These are phyloP conservation scores for Heliconius ismenius DNA, from an alignment of 2,888 invertebrate species.

Conservation along the genomic window DNA sequence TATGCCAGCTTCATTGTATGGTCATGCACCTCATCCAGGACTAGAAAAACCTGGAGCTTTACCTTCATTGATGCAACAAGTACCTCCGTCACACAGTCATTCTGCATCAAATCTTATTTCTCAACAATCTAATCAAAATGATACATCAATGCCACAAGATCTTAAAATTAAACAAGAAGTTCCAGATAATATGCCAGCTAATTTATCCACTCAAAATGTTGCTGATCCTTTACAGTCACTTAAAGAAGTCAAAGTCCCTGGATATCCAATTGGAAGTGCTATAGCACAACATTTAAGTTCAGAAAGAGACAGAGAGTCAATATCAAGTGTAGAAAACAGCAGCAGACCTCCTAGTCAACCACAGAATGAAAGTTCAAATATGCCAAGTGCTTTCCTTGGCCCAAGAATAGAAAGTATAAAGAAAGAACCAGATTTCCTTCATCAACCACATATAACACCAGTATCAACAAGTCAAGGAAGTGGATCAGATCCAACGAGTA, in stretches of 20 bases:
- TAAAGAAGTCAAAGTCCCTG: conserved; percentile 90
- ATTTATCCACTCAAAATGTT: conserved; percentile 76
- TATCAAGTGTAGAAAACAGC: conserved; percentile 75
- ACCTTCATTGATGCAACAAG: conserved; percentile 70
- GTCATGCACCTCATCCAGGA: conserved; percentile 64
- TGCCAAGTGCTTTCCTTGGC: conserved; percentile 82
- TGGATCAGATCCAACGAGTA: conserved; percentile 70
- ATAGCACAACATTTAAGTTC: conserved; percentile 76
- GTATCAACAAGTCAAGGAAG: conserved; percentile 75
- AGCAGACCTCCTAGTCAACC: conserved; percentile 77
- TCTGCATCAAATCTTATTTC: conserved; percentile 62
- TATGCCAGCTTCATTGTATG: conserved; percentile 79
- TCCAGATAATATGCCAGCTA: conserved; percentile 77
- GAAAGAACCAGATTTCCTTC: conserved; percentile 86
- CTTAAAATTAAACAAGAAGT: conserved; percentile 81
- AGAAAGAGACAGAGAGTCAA: conserved; percentile 76
- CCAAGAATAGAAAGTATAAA: conserved; percentile 87
- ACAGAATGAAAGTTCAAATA: conserved; percentile 73
- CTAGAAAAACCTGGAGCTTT: conserved; percentile 71
- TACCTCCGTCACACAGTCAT: conserved; percentile 65
- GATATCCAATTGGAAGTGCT: conserved; percentile 83
- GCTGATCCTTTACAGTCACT: conserved; percentile 89
- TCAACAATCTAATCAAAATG: conserved; percentile 65
- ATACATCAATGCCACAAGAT: conserved; percentile 77
- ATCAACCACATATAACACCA: conserved; percentile 78